Percentiles rank a stretch among this genome's conserved stretches.
These are phyloP conservation scores for Platyrinchus mystaceus DNA, from an alignment of 2,797 vertebrate species.

Conservation along the genomic window DNA sequence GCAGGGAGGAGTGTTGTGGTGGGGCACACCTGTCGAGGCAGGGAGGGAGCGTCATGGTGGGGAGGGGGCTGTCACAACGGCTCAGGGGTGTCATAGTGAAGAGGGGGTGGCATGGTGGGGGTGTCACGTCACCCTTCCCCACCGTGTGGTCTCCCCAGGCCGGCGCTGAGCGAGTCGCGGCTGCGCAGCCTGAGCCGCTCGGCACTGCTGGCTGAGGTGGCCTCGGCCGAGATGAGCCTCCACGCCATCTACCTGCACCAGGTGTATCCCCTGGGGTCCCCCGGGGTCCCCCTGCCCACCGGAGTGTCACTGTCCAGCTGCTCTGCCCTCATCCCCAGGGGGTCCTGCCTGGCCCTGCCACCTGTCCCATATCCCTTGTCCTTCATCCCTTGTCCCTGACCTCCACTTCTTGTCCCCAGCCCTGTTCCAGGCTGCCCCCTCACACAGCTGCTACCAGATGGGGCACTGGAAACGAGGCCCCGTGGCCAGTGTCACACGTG, in stretches of 20 bases:
- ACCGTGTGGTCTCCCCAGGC: not conserved
- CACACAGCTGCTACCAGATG: not conserved
- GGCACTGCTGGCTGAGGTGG: slow-evolving; percentile 81
- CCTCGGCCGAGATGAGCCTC: slow-evolving; percentile 94
- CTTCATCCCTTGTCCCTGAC: not conserved
- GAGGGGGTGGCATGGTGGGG: not conserved
- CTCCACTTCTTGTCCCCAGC: not conserved
- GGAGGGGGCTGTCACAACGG: not conserved
- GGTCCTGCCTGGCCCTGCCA: not conserved
- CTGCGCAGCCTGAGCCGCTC: slow-evolving; percentile 77
- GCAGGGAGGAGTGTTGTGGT: not conserved
- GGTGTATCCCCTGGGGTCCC: slow-evolving; percentile 65
- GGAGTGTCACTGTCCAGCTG: not conserved
- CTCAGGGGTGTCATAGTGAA: not conserved
- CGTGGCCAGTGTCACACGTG: rapidly evolving
- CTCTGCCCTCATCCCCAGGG: not conserved
- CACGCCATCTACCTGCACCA: slow-evolving; percentile 96
- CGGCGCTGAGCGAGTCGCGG: slow-evolving; percentile 5
- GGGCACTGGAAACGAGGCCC: not conserved
- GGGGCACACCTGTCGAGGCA: not conserved
- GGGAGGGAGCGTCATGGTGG: not conserved
- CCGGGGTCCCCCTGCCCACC: not conserved
- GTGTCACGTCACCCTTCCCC: not conserved
- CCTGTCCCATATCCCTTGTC: not conserved
- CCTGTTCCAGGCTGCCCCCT: not conserved